These are phyloP conservation scores for Ctenomys sociabilis DNA, from an alignment of 2,113 vertebrate genomes.

Conservation along the genomic window DNA sequence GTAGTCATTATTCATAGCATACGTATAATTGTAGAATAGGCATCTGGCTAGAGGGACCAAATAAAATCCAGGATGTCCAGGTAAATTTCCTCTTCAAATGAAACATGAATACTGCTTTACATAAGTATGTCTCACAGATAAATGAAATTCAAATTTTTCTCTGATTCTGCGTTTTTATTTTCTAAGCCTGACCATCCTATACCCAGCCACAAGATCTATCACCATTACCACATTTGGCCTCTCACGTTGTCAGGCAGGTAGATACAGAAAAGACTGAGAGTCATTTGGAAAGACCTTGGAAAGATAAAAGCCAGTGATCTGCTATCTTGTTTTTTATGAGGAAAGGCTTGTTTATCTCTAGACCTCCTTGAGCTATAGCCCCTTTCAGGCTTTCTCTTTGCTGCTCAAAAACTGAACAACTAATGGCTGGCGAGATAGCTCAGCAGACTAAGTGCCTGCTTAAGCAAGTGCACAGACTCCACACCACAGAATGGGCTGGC, in stretches of 20 bases:
- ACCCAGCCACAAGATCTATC: not conserved
- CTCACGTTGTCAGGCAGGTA: not conserved
- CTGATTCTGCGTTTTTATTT: not conserved
- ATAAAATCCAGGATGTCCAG: not conserved
- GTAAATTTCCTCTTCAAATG: conserved; percentile 1
- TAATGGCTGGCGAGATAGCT: no score
- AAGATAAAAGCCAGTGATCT: not conserved
- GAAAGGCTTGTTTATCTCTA: not conserved
- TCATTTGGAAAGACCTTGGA: not conserved
- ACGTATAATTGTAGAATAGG: not conserved
- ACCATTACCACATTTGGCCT: not conserved
- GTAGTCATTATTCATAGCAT: not conserved
- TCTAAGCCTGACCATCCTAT: not conserved
- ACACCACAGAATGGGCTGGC: no score
- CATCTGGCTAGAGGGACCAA: not conserved
- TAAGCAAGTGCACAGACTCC: no score
- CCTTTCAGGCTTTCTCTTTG: not conserved
- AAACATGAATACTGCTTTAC: not conserved
- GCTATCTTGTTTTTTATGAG: not conserved
- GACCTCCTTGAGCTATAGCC: not conserved
- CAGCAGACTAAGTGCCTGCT: no score
- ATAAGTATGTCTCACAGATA: not conserved
- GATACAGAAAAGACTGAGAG: not conserved
- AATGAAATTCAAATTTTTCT: conserved; percentile 31
- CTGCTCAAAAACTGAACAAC: not conserved